Evolutionary conservation across 2,113 vertebrate genomes (phyloP), one percentile per base, ranked within the genome.

Genomic region (Takifugu bimaculatus): DNA sequence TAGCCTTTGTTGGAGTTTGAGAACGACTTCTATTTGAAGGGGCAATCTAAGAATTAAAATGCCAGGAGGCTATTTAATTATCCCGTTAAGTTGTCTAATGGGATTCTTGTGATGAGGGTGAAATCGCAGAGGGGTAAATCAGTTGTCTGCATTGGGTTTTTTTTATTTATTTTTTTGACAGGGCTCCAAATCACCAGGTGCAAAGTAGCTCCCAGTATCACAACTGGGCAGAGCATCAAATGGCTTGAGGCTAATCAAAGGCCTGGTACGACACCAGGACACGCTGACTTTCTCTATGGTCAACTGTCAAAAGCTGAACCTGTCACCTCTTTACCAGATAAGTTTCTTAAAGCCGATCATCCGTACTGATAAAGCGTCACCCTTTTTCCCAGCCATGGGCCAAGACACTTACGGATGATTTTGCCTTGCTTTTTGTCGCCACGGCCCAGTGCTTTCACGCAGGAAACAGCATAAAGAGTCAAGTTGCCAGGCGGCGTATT

Each of bases 201-300:
- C 64, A 65, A 57, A 67, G 63, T 63, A 57, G 60, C 32, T 63
- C 58, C 58, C 63, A 54, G 57, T 39, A 9, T 54, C 50, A 55
- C 44, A 55, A 12, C 48, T 29, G 68, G 56, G 25, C 50, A 54
- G 6, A 6, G 54, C 48, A 43, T 10, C 43, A 63, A 35, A 59
- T 35, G 43, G 50, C 6, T 4, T 26, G 2, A 56, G 47, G 20
- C 54, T 68, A 57, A 75, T 51, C 39, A 51, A 69, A 56, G 59
- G 72, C 53, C 52, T 65, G 52, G 68, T 70, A 43, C 44, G n/a
- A 57, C 60, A 65, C 69, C 70, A 43, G 49, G 54, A 57, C 29
- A 20, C 27, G 11, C 51, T 28, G 54, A 60, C 26, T 15, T 44
- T 42, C 5, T 68, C 15, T 1, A 5, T 39, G 42, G 39, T 26